Evolutionary conservation across 2,888 invertebrate genomes (phyloP).

Genomic region (Temnothorax rugatulus): DNA sequence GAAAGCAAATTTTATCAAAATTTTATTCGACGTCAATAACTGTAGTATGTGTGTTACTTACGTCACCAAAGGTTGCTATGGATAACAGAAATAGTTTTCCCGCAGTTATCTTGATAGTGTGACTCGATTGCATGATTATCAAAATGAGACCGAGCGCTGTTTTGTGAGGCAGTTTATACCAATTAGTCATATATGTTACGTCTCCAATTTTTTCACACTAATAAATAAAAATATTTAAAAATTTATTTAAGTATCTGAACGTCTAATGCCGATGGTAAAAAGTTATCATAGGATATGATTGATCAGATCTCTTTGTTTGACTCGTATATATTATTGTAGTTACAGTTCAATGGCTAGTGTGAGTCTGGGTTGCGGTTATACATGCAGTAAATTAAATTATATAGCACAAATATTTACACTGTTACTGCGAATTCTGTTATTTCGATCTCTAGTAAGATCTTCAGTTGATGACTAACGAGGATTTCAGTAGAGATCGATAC

Average conservation of each 20-base stretch:
- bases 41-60: conserved; percentile 2
- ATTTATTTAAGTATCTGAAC: background rate
- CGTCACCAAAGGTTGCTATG: conserved; percentile 19
- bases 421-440: too few species aligned
- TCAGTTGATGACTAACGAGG: too few species aligned
- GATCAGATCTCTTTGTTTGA: too few species aligned
- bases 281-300: background rate
- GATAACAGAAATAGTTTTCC: conserved; percentile 52
- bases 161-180: conserved; percentile 67
- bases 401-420: too few species aligned
- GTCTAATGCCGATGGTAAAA: too few species aligned
- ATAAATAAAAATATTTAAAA: conserved; percentile 14
- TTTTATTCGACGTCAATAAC: background rate
- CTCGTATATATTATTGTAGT: too few species aligned
- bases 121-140: conserved; percentile 64
- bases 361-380: too few species aligned
- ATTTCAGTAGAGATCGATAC: too few species aligned
- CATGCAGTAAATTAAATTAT: too few species aligned
- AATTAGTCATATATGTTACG: conserved; percentile 69
- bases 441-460: too few species aligned
- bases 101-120: conserved; percentile 65
- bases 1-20: background rate
- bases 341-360: too few species aligned
- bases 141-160: conserved; percentile 58
- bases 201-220: conserved; percentile 69